Percentiles rank a stretch among this genome's conserved stretches.
Evolutionary conservation across 2,113 vertebrate species (phyloP).

Genomic region (Cinclus mexicanus): DNA sequence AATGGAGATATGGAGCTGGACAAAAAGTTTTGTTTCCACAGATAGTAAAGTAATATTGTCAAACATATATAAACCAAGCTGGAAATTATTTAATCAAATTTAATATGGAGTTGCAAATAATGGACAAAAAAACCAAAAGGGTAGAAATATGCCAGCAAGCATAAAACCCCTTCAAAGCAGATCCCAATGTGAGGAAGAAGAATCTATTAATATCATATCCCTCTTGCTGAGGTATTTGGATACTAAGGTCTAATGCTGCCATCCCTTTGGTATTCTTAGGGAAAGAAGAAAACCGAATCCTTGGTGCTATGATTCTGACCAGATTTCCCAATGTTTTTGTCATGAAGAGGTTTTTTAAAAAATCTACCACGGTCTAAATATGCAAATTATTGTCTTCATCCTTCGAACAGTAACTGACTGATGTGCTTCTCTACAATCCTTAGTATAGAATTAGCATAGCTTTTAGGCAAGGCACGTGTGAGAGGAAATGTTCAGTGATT

Average conservation of each 20-base stretch:
- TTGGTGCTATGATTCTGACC: not conserved
- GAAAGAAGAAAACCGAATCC: not conserved
- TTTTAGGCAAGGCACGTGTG: not conserved
- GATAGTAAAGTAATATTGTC: not conserved
- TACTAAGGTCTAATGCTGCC: not conserved
- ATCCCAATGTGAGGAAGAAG: not conserved
- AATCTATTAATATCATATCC: not conserved
- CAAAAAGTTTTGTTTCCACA: not conserved
- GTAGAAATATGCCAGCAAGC: not conserved
- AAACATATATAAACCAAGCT: not conserved
- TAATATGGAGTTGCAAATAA: not conserved
- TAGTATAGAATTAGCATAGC: not conserved
- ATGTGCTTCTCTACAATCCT: not conserved
- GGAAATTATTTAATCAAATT: not conserved
- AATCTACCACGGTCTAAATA: not conserved
- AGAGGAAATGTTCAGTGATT: not conserved
- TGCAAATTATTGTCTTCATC: not conserved
- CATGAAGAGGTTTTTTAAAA: not conserved
- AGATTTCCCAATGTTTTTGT: not conserved
- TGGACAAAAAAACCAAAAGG: not conserved
- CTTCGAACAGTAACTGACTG: not conserved
- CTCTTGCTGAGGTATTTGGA: not conserved
- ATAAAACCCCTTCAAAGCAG: not conserved
- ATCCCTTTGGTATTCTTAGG: not conserved
- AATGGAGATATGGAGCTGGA: not conserved